phyloP scores from a whole-genome alignment of 2,888 invertebrate species.

The Boloria euphrosyne region DNA sequence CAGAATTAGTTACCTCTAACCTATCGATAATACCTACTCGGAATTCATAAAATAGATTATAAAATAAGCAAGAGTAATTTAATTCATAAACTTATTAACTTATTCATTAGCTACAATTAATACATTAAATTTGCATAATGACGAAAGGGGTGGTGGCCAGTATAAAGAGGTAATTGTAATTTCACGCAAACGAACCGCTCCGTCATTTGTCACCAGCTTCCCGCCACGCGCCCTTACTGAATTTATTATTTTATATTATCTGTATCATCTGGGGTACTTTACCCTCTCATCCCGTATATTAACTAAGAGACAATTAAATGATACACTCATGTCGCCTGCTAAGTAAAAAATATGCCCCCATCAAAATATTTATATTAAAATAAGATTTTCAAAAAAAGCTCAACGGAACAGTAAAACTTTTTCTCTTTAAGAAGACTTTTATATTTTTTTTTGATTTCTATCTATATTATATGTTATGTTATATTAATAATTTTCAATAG shows the following conservation, averaged over 20 bases:
- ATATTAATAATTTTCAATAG: too few species aligned
- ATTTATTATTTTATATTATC: constrained; percentile 77
- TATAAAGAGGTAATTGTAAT: constrained; percentile 77
- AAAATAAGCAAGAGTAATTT: too few species aligned
- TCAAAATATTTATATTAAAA: too few species aligned
- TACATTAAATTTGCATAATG: constrained; percentile 74
- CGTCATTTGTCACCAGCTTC: constrained; percentile 81
- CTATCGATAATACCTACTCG: too few species aligned
- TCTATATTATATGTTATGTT: background rate
- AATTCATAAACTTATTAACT: background rate
- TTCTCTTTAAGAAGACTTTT: background rate
- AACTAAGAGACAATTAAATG: constrained; percentile 59
- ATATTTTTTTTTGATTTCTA: background rate
- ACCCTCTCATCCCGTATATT: constrained; percentile 68
- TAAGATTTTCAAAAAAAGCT: background rate
- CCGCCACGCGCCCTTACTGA: constrained; percentile 72
- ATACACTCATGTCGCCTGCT: constrained; percentile 9
- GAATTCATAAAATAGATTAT: too few species aligned
- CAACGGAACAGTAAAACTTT: background rate
- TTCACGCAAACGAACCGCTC: constrained; percentile 73
- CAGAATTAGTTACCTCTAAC: too few species aligned
- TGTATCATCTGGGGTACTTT: constrained; percentile 53
- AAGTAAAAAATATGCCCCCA: constrained; percentile 1
- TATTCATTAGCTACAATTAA: constrained; percentile 56
- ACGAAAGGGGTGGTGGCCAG: constrained; percentile 61